Evolutionary conservation across 2,888 invertebrate species (phyloP).

Genomic region (Notocelia uddmanniana): DNA sequence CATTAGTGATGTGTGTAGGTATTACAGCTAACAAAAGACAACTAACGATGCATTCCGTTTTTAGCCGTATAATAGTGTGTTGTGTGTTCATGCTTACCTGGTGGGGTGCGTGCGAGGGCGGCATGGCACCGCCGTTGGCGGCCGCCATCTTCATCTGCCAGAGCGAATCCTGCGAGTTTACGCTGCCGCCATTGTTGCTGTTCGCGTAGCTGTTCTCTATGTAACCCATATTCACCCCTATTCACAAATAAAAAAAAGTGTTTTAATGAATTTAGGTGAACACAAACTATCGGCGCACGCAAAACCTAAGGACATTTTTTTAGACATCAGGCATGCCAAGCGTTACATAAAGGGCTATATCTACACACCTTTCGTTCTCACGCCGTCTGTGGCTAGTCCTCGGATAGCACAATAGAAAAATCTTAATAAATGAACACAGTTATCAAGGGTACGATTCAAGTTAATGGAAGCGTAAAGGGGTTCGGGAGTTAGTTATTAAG

Average conservation of each 20-base stretch:
- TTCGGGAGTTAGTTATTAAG: conserved; percentile 5
- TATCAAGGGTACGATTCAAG: background rate
- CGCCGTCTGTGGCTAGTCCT: conserved; percentile 41
- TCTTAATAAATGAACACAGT: conserved; percentile 27
- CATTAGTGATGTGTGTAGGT: background rate
- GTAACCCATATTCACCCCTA: conserved; percentile 95
- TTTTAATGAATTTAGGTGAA: background rate
- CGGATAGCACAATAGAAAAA: conserved; percentile 42
- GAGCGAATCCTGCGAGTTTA: conserved; percentile 96
- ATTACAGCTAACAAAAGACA: background rate
- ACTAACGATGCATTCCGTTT: background rate
- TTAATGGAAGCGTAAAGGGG: conserved; percentile 17
- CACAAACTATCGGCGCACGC: background rate
- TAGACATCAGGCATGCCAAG: background rate
- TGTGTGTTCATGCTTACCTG: conserved; percentile 18
- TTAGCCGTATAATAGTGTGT: background rate
- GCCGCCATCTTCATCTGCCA: conserved; percentile 97
- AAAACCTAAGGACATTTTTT: background rate
- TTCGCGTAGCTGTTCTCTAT: conserved; percentile 97
- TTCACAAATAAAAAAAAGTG: conserved; percentile 48
- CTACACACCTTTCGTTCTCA: conserved; percentile 36
- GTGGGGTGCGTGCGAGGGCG: conserved; percentile 60
- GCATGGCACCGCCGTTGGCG: conserved; percentile 88
- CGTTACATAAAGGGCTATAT: background rate
- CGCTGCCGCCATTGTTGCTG: conserved; percentile 97